These are phyloP conservation scores for Pica pica DNA, from an alignment of 2,113 vertebrate species.

Conservation along the genomic window DNA sequence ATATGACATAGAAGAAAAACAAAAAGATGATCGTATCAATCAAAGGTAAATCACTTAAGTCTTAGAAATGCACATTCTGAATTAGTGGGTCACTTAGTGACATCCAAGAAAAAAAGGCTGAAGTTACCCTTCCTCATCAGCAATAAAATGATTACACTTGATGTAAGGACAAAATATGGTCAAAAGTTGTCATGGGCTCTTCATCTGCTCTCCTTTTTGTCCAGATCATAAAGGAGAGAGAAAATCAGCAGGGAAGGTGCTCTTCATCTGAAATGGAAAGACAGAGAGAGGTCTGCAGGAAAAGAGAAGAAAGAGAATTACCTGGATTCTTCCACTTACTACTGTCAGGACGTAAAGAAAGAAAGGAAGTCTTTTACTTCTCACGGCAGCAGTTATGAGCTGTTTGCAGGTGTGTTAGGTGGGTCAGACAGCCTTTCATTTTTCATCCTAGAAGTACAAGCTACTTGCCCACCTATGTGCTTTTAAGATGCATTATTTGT, in stretches of 20 bases:
- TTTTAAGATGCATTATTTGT: not conserved
- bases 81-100: not conserved
- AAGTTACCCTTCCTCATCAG: not conserved
- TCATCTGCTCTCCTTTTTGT: not conserved
- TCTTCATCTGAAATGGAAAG: not conserved
- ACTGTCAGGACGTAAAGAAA: not conserved
- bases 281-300: not conserved
- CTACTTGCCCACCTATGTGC: not conserved
- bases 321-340: not conserved
- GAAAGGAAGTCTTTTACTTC: not conserved
- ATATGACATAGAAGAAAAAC: not conserved
- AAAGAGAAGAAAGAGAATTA: not conserved
- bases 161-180: not conserved
- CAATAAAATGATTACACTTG: not conserved
- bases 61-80: not conserved
- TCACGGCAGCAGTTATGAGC: not conserved
- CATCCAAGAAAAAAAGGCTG: not conserved
- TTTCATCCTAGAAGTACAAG: not conserved
- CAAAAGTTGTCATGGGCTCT: not conserved
- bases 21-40: not conserved
- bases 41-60: not conserved
- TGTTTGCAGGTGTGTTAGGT: not conserved
- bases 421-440: not conserved
- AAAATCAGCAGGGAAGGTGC: not conserved
- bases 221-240: not conserved